Evolutionary conservation across 1,140 invertebrate species (phyloP).

Genomic region (Bathynomus jamesi): DNA sequence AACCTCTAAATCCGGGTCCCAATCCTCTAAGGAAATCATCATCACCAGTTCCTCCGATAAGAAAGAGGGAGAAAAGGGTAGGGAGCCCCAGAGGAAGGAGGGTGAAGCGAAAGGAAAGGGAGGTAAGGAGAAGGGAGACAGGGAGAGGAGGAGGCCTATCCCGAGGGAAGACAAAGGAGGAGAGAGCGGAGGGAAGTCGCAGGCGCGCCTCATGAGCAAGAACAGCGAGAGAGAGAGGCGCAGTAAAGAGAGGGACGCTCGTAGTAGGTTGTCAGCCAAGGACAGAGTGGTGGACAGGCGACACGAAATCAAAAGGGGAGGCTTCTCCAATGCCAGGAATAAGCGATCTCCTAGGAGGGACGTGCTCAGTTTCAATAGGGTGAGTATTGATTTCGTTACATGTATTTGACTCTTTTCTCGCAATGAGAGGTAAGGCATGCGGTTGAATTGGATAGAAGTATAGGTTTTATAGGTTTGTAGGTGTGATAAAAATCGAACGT

Average conservation of each 20-base stretch:
- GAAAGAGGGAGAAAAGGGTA: not conserved
- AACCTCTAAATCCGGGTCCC: no score
- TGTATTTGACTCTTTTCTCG: not conserved
- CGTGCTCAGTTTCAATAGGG: not conserved
- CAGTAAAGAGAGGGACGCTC: not conserved
- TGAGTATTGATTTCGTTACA: constrained; percentile 50
- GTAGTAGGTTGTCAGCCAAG: not conserved
- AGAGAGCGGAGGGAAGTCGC: not conserved
- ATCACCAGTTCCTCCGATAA: no score
- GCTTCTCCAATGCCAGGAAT: not conserved
- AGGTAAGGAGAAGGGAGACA: not conserved
- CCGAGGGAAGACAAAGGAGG: not conserved
- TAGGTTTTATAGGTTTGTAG: no score
- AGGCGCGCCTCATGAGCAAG: not conserved
- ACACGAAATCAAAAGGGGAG: not conserved
- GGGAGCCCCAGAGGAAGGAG: not conserved
- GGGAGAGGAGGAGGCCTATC: not conserved
- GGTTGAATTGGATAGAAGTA: no score
- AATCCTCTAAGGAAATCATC: not conserved
- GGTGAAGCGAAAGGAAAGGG: not conserved
- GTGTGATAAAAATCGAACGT: no score
- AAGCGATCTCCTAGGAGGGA: not conserved
- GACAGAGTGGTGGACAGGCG: not conserved
- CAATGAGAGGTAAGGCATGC: not conserved
- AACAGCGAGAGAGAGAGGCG: not conserved